Evolutionary conservation across 2,888 invertebrate species (phyloP), one percentile per base, ranked within the genome.

Genomic region (Scaptomyza tumidula): DNA sequence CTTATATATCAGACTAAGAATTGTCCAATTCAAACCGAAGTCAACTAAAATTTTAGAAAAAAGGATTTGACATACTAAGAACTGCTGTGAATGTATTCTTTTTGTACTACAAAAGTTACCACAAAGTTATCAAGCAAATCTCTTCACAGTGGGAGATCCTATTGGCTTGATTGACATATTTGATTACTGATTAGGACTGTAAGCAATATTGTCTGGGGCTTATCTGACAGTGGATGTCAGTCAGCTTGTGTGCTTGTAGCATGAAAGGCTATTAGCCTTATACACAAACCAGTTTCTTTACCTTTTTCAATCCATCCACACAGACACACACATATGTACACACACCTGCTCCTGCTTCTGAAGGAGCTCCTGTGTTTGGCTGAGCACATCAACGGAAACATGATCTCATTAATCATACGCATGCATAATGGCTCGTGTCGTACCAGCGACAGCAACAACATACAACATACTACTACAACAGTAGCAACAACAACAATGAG

Each of bases 401-500:
- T 86, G 83, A 86, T 76, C 87, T 84, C 83, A 83, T 83, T 83
- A 83, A 83, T 83, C 83, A 83, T 83, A 84, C 74, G 85, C 76
- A 84, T 83, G 81, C 81, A 82, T 82, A 82, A 83, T 86, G 84
- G 85, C 55, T 72, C 71, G 74, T 83, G 86, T 86, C 69, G 31
- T 73, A 75, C 55, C 72, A 72, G 59, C 44, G 55, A 48, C 64
- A 67, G 41, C 54, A 57, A 41, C 49, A 58, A 41, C 55, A 54
- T 29, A 31, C 29, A 55, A 31, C 56, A 67, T 29, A 24, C 37
- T 62, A 64, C 14, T 14, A 49, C 44, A 64, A 68, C 39, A 71
- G 54, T n/a, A 55, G 13, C 48, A 68, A 45, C 71, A 71, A 45
- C 56, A 62, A 54, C 52, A 14, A 39, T 35, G 53, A 50, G 27